phyloP scores from a whole-genome alignment of 2,113 vertebrate species.

The Pomatorhinus ruficollis region DNA sequence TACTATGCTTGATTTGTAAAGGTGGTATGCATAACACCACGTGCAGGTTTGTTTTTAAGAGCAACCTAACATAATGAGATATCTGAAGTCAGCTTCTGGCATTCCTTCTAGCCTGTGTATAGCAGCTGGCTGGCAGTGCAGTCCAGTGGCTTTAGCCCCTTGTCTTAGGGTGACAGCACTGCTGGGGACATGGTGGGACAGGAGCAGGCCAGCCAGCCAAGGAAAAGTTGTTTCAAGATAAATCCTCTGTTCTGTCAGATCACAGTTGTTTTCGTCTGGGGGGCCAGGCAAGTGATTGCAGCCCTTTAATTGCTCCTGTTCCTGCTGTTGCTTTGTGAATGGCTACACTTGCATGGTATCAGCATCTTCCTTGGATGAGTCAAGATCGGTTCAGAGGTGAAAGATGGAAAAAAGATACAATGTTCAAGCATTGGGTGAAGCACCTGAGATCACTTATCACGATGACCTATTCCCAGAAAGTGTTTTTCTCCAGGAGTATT shows the following conservation, averaged over 20 bases:
- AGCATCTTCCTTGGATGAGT: not conserved
- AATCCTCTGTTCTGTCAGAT: not conserved
- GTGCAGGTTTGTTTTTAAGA: not conserved
- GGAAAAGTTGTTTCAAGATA: not conserved
- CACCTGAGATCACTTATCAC: not conserved
- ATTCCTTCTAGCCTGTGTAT: not conserved
- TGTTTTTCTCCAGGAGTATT: not conserved
- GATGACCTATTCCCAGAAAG: not conserved
- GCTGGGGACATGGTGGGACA: not conserved
- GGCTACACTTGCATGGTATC: not conserved
- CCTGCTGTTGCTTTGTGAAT: not conserved
- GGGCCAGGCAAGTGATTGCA: not conserved
- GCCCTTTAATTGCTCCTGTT: not conserved
- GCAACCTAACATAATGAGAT: not conserved
- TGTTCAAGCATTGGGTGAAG: not conserved
- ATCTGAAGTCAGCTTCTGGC: not conserved
- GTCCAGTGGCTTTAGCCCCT: not conserved
- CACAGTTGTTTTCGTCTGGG: not conserved
- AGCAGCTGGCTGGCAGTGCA: not conserved
- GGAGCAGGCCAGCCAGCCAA: not conserved
- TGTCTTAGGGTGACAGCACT: rapidly evolving
- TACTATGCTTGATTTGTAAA: not conserved
- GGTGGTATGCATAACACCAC: not conserved
- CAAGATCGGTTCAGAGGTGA: not conserved
- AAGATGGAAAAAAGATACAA: not conserved